Evolutionary conservation across 2,797 vertebrate genomes (phyloP).

Genomic region (Danionella dracula): DNA sequence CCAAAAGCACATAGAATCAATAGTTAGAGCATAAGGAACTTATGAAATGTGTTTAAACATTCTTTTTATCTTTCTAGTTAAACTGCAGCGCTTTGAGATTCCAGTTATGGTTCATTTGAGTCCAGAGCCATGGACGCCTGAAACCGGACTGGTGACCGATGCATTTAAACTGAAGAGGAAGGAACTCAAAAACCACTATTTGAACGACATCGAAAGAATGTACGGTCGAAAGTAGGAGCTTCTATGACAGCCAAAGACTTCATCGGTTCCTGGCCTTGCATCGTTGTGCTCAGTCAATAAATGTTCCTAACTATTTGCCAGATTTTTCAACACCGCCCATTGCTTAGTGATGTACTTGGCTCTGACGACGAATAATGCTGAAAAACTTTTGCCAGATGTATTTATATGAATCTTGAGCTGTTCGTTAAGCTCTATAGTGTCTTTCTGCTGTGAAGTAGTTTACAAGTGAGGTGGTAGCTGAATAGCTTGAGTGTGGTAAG

Average conservation of each 20-base stretch:
- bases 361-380: not conserved
- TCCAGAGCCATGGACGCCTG: slow-evolving; percentile 95
- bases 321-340: slow-evolving; percentile 1
- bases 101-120: slow-evolving; percentile 91
- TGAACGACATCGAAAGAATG: slow-evolving; percentile 95
- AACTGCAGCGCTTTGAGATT: slow-evolving; percentile 93
- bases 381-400: not conserved
- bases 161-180: slow-evolving; percentile 98
- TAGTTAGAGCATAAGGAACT: too few relatives aligned
- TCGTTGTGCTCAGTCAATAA: slow-evolving; percentile 18
- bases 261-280: not conserved
- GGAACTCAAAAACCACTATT: slow-evolving; percentile 95
- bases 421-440: not conserved
- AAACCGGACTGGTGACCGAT: slow-evolving; percentile 94
- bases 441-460: slow-evolving; percentile 38
- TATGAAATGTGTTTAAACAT: too few relatives aligned
- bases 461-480: slow-evolving; percentile 4
- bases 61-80: slow-evolving; percentile 75
- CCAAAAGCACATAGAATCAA: too few relatives aligned
- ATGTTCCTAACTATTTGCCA: slow-evolving; percentile 11
- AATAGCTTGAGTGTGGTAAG: not conserved
- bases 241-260: not conserved
- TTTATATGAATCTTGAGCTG: slow-evolving; percentile 2
- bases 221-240: slow-evolving; percentile 86
- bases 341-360: not conserved